phyloP scores from a whole-genome alignment of 2,113 vertebrate species.

The Ameiurus melas region DNA sequence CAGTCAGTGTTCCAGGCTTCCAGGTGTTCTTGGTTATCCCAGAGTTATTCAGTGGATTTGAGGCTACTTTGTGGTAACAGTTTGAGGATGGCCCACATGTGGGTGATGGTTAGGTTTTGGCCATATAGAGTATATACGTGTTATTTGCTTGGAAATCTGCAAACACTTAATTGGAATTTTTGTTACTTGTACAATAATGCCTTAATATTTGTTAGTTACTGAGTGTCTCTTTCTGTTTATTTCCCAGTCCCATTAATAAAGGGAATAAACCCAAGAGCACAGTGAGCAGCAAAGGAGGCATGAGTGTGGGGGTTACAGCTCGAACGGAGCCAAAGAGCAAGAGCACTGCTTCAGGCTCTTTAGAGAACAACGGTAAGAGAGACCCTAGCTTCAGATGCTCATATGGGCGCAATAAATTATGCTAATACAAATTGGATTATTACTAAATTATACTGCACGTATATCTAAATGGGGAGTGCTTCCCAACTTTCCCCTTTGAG shows the following conservation, averaged over 20 bases:
- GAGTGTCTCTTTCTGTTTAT: constrained; percentile 9
- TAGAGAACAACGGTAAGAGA: constrained; percentile 80
- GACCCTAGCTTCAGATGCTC: neutral
- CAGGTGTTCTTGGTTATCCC: neutral
- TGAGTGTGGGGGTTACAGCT: constrained; percentile 56
- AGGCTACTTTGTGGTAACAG: neutral
- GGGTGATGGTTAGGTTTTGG: neutral
- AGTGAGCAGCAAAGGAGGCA: constrained; percentile 72
- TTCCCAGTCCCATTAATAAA: constrained; percentile 77
- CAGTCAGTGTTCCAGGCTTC: neutral
- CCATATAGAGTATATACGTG: neutral
- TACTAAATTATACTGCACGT: neutral
- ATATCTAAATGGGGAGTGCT: neutral
- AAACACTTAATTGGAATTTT: neutral
- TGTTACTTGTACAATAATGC: neutral
- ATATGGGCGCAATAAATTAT: neutral
- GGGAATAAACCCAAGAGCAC: constrained; percentile 69
- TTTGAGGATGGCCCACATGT: neutral
- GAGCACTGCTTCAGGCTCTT: constrained; percentile 63
- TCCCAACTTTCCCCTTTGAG: neutral
- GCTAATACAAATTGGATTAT: too few species aligned
- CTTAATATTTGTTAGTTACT: neutral
- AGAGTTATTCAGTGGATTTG: neutral
- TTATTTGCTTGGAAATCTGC: neutral
- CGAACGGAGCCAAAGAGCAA: constrained; percentile 75